Percentiles rank a stretch among this genome's conserved stretches.
Conservation (phyloP, 1,140 invertebrate species). For the Gryon sp. region DNA sequence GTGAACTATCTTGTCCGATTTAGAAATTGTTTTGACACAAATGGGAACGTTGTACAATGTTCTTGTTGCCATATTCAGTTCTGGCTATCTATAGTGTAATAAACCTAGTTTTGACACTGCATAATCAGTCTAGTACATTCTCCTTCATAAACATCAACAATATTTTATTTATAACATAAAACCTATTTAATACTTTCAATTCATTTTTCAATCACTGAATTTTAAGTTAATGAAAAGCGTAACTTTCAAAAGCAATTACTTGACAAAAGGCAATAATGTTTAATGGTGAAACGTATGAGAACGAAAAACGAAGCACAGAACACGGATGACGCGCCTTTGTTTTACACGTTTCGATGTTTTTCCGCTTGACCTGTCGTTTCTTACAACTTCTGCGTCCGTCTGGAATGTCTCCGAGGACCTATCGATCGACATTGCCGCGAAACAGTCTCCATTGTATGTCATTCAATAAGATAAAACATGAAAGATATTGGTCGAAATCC, state of each 20-base stretch:
- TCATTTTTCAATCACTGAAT: too few relatives aligned
- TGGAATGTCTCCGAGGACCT: slow-evolving; percentile 35
- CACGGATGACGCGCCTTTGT: slow-evolving; percentile 24
- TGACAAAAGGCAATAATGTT: slow-evolving; percentile 1
- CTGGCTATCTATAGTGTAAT: too few relatives aligned
- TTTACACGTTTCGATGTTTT: slow-evolving; percentile 33
- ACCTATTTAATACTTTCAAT: too few relatives aligned
- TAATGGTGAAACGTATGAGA: neutral
- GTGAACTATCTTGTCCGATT: slow-evolving; percentile 13
- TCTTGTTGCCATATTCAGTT: slow-evolving; percentile 6
- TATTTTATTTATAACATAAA: too few relatives aligned
- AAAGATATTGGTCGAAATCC: slow-evolving; percentile 46
- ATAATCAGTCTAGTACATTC: too few relatives aligned
- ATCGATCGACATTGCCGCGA: slow-evolving; percentile 46
- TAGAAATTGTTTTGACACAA: slow-evolving; percentile 11
- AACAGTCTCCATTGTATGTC: slow-evolving; percentile 52
- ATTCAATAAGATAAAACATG: slow-evolving; percentile 49
- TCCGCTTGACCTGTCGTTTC: slow-evolving; percentile 35
- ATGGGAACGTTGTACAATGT: slow-evolving; percentile 2
- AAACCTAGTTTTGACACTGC: too few relatives aligned
- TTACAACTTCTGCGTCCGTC: slow-evolving; percentile 29
- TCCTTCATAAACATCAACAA: too few relatives aligned
- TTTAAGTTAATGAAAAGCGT: too few relatives aligned
- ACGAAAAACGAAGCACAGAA: slow-evolving; percentile 6
- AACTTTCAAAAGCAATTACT: slow-evolving; percentile 35